Evolutionary conservation across 2,797 vertebrate genomes (phyloP).

Genomic region (Tragopan temminckii): DNA sequence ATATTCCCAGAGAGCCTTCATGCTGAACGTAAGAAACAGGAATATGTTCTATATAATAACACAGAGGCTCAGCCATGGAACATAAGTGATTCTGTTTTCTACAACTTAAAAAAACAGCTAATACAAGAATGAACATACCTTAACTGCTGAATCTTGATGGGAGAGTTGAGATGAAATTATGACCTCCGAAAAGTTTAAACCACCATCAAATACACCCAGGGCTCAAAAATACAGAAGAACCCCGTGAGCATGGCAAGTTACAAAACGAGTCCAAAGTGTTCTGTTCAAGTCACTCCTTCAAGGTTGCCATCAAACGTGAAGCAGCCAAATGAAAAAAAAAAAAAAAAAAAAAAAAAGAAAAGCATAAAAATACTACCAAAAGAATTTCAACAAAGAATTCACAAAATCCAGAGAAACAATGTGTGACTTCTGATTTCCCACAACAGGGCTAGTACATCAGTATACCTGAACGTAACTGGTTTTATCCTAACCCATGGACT

Average conservation of each 20-base stretch:
- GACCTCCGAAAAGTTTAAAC: not conserved
- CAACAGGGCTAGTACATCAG: not conserved
- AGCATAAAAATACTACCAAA: not conserved
- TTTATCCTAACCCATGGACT: not conserved
- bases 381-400: not conserved
- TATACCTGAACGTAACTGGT: not conserved
- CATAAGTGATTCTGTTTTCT: not conserved
- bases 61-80: not conserved
- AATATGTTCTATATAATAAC: not conserved
- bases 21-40: not conserved
- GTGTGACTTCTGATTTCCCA: not conserved
- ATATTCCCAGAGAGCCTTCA: not conserved
- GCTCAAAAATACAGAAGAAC: not conserved
- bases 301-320: not conserved
- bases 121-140: conserved; percentile 21
- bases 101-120: not conserved
- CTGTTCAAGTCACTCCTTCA: not conserved
- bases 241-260: not conserved
- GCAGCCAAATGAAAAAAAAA: not conserved
- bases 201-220: not conserved
- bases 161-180: not conserved
- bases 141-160: not conserved
- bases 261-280: not conserved
- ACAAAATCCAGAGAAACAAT: not conserved
- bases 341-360: not conserved